Evolutionary conservation across 2,797 vertebrate genomes (phyloP).

Genomic region (Alca torda): DNA sequence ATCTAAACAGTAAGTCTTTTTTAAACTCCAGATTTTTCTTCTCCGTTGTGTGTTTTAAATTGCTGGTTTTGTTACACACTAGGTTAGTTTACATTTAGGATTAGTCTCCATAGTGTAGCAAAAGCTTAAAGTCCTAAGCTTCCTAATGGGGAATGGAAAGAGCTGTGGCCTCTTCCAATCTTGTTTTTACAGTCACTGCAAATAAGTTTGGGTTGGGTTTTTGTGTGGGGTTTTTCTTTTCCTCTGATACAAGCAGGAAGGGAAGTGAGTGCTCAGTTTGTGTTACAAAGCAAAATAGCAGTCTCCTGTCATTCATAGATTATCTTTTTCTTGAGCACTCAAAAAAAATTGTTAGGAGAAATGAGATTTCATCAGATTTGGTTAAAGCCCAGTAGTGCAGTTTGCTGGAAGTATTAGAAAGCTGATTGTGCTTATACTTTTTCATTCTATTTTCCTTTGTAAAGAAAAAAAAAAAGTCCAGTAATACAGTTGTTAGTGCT

Average conservation of each 20-base stretch:
- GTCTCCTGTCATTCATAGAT: background rate
- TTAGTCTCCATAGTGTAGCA: background rate
- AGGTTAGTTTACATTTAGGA: background rate
- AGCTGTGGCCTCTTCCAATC: background rate
- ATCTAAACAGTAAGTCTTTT: background rate
- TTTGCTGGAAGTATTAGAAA: background rate
- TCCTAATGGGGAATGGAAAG: background rate
- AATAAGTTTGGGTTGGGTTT: background rate
- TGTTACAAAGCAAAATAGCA: background rate
- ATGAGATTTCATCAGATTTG: background rate
- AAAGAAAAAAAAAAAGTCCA: background rate
- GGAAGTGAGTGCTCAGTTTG: background rate
- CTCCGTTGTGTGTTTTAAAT: background rate
- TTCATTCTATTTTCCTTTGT: background rate
- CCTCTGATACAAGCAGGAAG: background rate
- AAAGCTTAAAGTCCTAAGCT: background rate
- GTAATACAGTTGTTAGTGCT: background rate
- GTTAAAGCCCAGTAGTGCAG: background rate
- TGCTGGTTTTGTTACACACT: background rate
- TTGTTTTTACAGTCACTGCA: slow-evolving; percentile 24
- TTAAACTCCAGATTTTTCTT: background rate
- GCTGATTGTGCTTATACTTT: background rate
- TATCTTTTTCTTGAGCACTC: background rate
- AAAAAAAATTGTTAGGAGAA: background rate
- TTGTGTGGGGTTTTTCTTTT: background rate